These are phyloP conservation scores for Tortricodes alternella DNA, from an alignment of 2,888 invertebrate species.

Conservation along the genomic window DNA sequence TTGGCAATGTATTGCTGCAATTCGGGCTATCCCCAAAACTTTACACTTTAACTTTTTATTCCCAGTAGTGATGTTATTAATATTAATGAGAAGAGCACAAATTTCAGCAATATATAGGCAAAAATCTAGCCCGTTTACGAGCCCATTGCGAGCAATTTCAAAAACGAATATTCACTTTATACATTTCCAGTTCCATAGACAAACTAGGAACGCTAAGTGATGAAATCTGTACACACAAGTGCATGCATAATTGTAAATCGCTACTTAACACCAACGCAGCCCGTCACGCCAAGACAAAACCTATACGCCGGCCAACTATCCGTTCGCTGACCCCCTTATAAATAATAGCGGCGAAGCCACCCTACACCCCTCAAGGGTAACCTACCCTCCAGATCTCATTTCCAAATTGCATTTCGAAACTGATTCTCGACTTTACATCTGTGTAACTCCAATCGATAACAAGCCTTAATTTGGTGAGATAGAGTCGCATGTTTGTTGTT, in stretches of 20 bases:
- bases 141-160: too few relatives aligned
- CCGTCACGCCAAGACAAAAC: conserved; percentile 44
- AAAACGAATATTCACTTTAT: too few relatives aligned
- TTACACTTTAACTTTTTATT: too few relatives aligned
- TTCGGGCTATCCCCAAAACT: too few relatives aligned
- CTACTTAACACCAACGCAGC: conserved; percentile 18
- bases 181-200: too few relatives aligned
- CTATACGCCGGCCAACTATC: conserved; percentile 61
- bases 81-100: too few relatives aligned
- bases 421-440: conserved; percentile 76
- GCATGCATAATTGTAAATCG: conserved; percentile 3
- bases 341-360: conserved; percentile 80
- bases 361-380: conserved; percentile 71
- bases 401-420: conserved; percentile 81
- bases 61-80: too few relatives aligned
- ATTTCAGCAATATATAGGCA: too few relatives aligned
- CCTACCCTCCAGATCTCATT: conserved; percentile 78
- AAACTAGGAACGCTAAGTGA: too few relatives aligned
- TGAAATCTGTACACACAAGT: not conserved
- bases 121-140: too few relatives aligned
- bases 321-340: conserved; percentile 79
- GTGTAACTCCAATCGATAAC: conserved; percentile 42
- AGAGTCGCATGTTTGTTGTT: conserved; percentile 45
- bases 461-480: conserved; percentile 37
- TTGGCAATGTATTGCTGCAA: too few relatives aligned